Evolutionary conservation across 2,888 invertebrate genomes (phyloP), one percentile per base, ranked within the genome.

Genomic region (Siphlonurus alternatus): DNA sequence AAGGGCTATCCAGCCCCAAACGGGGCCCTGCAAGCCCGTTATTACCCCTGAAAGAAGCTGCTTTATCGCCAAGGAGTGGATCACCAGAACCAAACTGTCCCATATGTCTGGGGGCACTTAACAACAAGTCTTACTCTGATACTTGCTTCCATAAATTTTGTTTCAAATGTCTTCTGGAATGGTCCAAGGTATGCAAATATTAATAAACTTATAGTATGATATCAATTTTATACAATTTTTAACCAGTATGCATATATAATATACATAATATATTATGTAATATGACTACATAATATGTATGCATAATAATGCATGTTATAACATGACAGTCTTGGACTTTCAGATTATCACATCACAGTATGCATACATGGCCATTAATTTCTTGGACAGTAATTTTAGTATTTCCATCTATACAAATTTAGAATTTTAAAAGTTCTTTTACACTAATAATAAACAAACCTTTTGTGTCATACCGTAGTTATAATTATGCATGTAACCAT

Each of bases 111-210:
- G 91, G 91, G 23, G 84, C 85, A 68, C 85, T 92, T 71, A 83
- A 84, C 65, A 92, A 95, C 73, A 93, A 90, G 73, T 93, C 92
- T 25, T 93, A 91, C 74, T 92, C 94, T 0, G 89, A 96, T 74
- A 89, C 88, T 62, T 97, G 96, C 74, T 83, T 90, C 74, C 96
- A 97, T 76, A 88, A 89, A 74, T 97, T 96, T 75, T 97, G 96
- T 75, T 96, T 94, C 74, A 87, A 86, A 68, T 97, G 96, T 73
- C 80, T 97, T 25, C 76, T 92, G 66, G 90, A 93, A 72, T 97
- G 96, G 96, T 93, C 94, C 64, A 93, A 91, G 80, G 73, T 74
- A 66, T 65, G 67, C 53, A 64, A 23, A 24, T 60, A n/a, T n/a
- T n/a, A 1, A 1, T 3, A 23, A 61, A 23, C 22, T 23, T 23